phyloP scores from a whole-genome alignment of 2,113 vertebrate genomes.

The Prunella fulvescens region DNA sequence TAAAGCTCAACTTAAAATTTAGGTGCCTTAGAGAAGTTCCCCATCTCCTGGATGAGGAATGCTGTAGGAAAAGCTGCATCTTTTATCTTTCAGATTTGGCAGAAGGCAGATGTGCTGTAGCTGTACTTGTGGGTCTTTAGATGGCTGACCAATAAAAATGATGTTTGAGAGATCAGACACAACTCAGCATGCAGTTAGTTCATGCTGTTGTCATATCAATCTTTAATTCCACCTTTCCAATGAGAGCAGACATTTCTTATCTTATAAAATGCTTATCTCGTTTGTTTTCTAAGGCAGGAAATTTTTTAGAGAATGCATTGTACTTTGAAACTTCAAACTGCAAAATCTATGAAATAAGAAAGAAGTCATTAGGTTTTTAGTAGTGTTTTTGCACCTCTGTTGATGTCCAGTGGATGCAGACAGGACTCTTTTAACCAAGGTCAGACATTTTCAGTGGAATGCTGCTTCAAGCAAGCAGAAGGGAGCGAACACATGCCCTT shows the following conservation, averaged over 20 bases:
- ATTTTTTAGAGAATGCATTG: not conserved
- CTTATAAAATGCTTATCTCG: not conserved
- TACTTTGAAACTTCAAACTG: not conserved
- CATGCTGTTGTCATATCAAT: not conserved
- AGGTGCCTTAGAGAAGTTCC: not conserved
- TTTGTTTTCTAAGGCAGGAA: not conserved
- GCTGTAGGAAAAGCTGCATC: not conserved
- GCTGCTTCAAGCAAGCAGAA: not conserved
- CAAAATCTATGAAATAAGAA: not conserved
- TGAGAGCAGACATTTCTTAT: not conserved
- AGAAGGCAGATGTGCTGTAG: not conserved
- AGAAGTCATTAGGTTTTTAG: not conserved
- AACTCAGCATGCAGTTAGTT: not conserved
- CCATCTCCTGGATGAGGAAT: not conserved
- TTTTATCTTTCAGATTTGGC: not conserved
- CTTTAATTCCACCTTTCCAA: not conserved
- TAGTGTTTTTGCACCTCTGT: not conserved
- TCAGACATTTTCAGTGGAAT: not conserved
- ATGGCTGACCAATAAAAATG: not conserved
- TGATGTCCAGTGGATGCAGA: not conserved
- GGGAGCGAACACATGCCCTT: not conserved
- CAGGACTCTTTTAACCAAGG: not conserved
- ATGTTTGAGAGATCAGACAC: not conserved
- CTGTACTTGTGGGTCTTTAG: not conserved
- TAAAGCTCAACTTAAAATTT: not conserved